Evolutionary conservation across 2,113 vertebrate species (phyloP), one percentile per base, ranked within the genome.

Genomic region (Atrichornis clamosus): DNA sequence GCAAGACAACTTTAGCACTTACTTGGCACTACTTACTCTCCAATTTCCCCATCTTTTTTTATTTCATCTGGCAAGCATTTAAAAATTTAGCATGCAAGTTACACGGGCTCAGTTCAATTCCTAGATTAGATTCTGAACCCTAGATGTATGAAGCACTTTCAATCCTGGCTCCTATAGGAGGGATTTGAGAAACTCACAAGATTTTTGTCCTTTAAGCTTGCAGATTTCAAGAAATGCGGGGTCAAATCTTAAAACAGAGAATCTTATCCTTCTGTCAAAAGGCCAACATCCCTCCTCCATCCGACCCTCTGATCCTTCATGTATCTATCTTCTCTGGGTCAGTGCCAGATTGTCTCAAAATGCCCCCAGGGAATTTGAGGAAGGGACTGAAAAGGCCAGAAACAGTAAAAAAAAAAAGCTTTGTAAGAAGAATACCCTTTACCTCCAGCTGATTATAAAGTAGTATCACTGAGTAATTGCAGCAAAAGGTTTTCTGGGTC

Each of bases 401-500:
- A 81, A 69, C 3, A 1, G n/a, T 16, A 8, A 4, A 50, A 68
- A 8, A 4, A 50, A 68, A 94, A 78, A n/a, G 16, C 28, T 88
- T 35, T 73, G 9, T 21, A 74, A 89, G 35, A 76, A 73, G 33
- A 4, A 3, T 28, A 70, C 2, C 11, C 32, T 35, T 76, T 39
- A 47, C 28, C 72, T 86, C 49, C 68, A 72, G 65, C 52, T 95
- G 84, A 96, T 84, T 72, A 81, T 27, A 62, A 9, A 78, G 22
- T 35, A 41, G 15, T 59, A 64, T 72, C 59, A 76, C 50, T 72
- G 24, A 70, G 28, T 68, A 94, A 95, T 5, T 60, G 39, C 37
- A 76, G 59, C 39, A 67, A 89, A 81, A 88, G 69, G n/a, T 78
- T 97, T 87, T 91, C 75, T 88, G 42, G 72, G 64, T 95, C 69